These are phyloP conservation scores for Trichonephila clavipes DNA, from an alignment of 1,140 invertebrate genomes.

Conservation along the genomic window DNA sequence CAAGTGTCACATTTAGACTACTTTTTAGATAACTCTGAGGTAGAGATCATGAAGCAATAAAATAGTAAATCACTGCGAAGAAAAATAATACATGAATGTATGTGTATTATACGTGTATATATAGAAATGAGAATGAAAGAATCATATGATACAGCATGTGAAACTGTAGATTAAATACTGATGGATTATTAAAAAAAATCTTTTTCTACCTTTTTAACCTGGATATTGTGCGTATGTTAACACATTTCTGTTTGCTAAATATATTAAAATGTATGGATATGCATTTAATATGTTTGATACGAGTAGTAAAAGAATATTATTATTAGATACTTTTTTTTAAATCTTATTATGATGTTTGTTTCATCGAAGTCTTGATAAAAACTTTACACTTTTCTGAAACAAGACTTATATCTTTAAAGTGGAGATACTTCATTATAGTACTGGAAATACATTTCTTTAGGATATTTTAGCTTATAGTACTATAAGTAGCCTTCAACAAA, in stretches of 20 bases:
- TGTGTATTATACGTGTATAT: neutral
- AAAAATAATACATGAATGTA: neutral
- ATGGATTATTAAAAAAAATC: neutral
- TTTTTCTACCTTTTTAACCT: conserved; percentile 25
- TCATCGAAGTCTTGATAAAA: conserved; percentile 24
- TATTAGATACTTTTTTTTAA: neutral
- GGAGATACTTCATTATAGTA: neutral
- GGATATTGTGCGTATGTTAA: neutral
- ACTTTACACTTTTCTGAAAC: conserved; percentile 38
- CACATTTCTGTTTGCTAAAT: conserved; percentile 3
- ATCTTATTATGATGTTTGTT: conserved; percentile 27
- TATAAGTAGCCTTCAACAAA: neutral
- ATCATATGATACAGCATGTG: neutral
- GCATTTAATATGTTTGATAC: conserved; percentile 35
- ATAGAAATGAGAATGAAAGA: neutral
- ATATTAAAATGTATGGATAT: neutral
- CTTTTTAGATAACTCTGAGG: neutral
- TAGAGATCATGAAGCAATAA: neutral
- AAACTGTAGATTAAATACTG: neutral
- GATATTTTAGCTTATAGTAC: neutral
- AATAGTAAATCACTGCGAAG: neutral
- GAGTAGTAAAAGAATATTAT: neutral
- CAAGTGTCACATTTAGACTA: neutral
- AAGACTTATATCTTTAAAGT: neutral
- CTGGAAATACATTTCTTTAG: neutral